Base-by-base conservation (phyloP, 2,888 invertebrate genomes). In the Ptychoptera albimana region DNA sequence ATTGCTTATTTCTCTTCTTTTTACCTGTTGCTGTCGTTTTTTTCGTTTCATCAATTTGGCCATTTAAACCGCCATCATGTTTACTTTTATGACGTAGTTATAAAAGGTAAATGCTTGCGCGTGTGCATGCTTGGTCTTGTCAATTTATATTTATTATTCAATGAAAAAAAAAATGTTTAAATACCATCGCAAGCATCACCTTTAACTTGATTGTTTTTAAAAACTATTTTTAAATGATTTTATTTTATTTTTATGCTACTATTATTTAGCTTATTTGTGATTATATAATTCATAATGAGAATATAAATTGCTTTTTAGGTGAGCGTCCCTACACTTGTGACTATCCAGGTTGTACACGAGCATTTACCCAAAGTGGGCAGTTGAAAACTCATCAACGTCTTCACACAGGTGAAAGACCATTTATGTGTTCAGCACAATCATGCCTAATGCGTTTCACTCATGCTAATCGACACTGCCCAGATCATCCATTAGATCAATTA, bases 351-450 rank as follows among this genome's bases (percentile, higher is more conserved):
- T 82, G 82, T 55, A 70, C 72, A 2, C 71, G 77, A 55, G 75
- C 77, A 16, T 82, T 83, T 56, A 79, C 81, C 10, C 82, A 83
- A 58, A 82, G 82, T 47, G 82, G 83, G 0, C 83, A 83, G 54
- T 59, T 83, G 34, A 80, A 82, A 59, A 83, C 83, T 1, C 83
- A 83, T 58, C 82, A 82, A 55, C 65, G 83, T 50, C 63, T 82
- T 2, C 83, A 83, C 55, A 82, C 82, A 0, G 82, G 82, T 23
- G 32, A 32, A 35, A 80, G 81, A 54, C 82, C 82, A 2, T 83
- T 82, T 58, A 62, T 75, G 23, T 82, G 83, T 60, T 70, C 75
- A 3, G 69, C 66, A 48, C 59, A 66, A 42, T 74, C 73, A 42
- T 83, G 83, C 59, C 66, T 67, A 32, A 76, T 74, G 59, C 66